These are phyloP conservation scores for Cryptus armator DNA, from an alignment of 2,888 invertebrate genomes.

Conservation along the genomic window DNA sequence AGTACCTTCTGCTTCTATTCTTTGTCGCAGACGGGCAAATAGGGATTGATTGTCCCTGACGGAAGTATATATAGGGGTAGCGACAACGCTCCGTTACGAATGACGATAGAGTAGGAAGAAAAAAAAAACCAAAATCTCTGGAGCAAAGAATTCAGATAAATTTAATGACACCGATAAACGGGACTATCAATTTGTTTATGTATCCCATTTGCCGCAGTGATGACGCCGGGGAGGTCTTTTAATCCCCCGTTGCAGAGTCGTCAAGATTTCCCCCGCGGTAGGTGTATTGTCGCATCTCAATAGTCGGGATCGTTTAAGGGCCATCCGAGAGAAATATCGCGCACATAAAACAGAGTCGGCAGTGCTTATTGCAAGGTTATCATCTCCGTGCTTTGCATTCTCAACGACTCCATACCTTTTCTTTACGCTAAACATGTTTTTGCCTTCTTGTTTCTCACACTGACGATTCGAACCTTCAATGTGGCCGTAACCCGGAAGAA, in stretches of 20 bases:
- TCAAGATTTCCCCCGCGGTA: neutral
- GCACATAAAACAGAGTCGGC: neutral
- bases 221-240: too few relatives aligned
- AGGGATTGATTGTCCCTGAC: neutral
- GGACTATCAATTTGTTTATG: conserved; percentile 33
- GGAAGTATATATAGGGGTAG: neutral
- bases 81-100: too few relatives aligned
- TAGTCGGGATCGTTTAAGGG: neutral
- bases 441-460: too few relatives aligned
- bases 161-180: conserved; percentile 43
- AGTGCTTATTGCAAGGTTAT: neutral
- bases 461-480: too few relatives aligned
- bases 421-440: too few relatives aligned
- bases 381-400: neutral
- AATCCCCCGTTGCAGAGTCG: neutral
- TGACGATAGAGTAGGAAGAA: conserved; percentile 2
- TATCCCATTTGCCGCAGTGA: conserved; percentile 21
- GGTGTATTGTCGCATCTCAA: too few relatives aligned
- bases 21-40: too few relatives aligned
- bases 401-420: neutral
- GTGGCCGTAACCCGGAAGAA: too few relatives aligned
- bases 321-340: conserved; percentile 5
- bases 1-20: too few relatives aligned
- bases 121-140: neutral
- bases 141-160: conserved; percentile 30